A percentile compares a stretch with the other conserved stretches of the same genome.
These are phyloP conservation scores for Corvus moneduloides DNA, from an alignment of 2,113 vertebrate genomes.

Conservation along the genomic window DNA sequence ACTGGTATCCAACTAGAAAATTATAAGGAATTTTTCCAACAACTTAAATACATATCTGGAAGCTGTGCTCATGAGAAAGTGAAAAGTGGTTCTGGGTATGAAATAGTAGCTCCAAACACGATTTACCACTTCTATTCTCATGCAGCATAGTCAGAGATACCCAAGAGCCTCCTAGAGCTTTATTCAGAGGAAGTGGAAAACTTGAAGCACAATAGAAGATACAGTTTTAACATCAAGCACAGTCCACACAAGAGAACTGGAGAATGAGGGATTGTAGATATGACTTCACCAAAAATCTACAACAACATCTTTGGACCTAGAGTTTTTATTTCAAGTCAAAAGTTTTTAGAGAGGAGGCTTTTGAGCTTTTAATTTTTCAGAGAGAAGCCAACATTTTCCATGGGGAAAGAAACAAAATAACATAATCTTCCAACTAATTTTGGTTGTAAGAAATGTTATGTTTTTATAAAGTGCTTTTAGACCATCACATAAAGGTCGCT, in stretches of 20 bases:
- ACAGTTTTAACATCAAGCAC: background rate
- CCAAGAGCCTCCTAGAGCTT: background rate
- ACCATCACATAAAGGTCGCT: slow-evolving; percentile 44
- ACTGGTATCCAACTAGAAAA: background rate
- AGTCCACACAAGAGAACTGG: background rate
- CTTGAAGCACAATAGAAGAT: background rate
- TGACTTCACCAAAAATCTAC: background rate
- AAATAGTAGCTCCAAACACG: background rate
- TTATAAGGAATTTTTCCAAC: background rate
- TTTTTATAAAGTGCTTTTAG: slow-evolving; percentile 50
- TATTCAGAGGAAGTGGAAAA: background rate
- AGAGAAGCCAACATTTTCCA: background rate
- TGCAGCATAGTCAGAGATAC: background rate
- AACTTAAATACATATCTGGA: background rate
- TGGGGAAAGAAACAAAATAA: slow-evolving; percentile 6
- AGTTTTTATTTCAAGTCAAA: background rate
- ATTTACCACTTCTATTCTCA: background rate
- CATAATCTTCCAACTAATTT: slow-evolving; percentile 22
- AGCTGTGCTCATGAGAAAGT: background rate
- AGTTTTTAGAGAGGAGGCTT: background rate
- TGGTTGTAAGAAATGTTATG: slow-evolving; percentile 17
- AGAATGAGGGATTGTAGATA: background rate
- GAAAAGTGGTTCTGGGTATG: background rate
- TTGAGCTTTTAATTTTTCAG: background rate
- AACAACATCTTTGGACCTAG: background rate